Evolutionary conservation across 2,888 invertebrate genomes (phyloP).

Genomic region (Protonemura montana): DNA sequence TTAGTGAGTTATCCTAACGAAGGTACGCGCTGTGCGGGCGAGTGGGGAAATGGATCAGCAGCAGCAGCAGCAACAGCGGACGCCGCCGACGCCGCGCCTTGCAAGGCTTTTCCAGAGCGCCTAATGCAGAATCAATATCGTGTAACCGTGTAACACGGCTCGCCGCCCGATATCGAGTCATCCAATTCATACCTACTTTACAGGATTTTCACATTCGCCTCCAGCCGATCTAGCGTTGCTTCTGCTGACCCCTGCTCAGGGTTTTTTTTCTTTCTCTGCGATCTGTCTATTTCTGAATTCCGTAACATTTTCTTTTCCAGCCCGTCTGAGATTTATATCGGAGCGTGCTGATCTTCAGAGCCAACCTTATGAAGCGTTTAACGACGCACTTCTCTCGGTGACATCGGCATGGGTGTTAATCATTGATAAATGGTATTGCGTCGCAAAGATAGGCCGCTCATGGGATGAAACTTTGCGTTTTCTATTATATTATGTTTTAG

Average conservation of each 20-base stretch:
- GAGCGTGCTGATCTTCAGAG: not conserved
- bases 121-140: constrained; percentile 39
- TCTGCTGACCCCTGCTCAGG: not conserved
- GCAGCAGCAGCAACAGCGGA: not conserved
- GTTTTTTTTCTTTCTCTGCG: not conserved
- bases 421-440: not conserved
- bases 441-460: not conserved
- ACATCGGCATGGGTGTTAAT: not conserved
- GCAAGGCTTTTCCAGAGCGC: not conserved
- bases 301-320: constrained; percentile 19
- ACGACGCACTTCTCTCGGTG: not conserved
- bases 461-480: not conserved
- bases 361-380: not conserved
- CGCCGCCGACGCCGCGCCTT: not conserved
- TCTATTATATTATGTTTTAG: constrained; percentile 7
- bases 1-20: constrained; percentile 36
- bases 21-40: not conserved
- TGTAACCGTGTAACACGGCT: constrained; percentile 15
- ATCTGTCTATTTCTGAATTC: not conserved
- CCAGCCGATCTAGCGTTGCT: not conserved
- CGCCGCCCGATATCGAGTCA: constrained; percentile 31
- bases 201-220: constrained; percentile 35
- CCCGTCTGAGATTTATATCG: not conserved
- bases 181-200: constrained; percentile 36
- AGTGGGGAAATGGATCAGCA: not conserved